Evolutionary conservation across 2,888 invertebrate genomes (phyloP).

Genomic region (Pammene fasciana): DNA sequence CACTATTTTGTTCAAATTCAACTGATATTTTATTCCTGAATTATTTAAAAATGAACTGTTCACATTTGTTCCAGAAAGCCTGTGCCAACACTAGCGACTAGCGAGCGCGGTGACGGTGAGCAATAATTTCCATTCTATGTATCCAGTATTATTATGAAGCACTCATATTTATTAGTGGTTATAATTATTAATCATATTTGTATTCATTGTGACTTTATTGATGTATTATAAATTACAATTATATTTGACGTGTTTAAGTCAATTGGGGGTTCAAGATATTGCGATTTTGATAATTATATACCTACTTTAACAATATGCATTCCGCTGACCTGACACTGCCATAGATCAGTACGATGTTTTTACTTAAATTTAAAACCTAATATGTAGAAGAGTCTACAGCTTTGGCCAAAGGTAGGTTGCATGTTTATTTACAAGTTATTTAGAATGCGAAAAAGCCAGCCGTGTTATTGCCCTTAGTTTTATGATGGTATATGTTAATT

Average conservation of each 20-base stretch:
- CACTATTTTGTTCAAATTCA: too few species aligned
- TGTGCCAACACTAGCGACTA: constrained; percentile 31
- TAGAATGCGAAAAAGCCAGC: too few species aligned
- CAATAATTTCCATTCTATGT: constrained; percentile 54
- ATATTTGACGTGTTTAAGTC: constrained; percentile 46
- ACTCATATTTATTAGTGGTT: constrained; percentile 46
- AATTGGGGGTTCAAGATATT: constrained; percentile 58
- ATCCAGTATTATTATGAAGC: constrained; percentile 58
- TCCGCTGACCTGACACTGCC: constrained; percentile 37
- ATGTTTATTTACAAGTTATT: not conserved
- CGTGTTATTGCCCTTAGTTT: too few species aligned
- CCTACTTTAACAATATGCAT: constrained; percentile 9
- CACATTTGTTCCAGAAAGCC: constrained; percentile 23
- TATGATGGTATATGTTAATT: too few species aligned
- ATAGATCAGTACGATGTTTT: constrained; percentile 12
- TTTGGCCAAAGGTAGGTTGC: not conserved
- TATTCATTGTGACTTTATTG: constrained; percentile 57
- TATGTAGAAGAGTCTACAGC: not conserved
- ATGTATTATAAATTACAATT: constrained; percentile 47
- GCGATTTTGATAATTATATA: constrained; percentile 19
- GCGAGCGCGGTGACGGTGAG: constrained; percentile 42
- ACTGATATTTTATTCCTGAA: too few species aligned
- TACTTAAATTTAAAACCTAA: not conserved
- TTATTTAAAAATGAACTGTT: too few species aligned
- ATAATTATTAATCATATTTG: constrained; percentile 55